Evolutionary conservation across 2,888 invertebrate genomes (phyloP).

Genomic region (Ectropis crepuscularia): DNA sequence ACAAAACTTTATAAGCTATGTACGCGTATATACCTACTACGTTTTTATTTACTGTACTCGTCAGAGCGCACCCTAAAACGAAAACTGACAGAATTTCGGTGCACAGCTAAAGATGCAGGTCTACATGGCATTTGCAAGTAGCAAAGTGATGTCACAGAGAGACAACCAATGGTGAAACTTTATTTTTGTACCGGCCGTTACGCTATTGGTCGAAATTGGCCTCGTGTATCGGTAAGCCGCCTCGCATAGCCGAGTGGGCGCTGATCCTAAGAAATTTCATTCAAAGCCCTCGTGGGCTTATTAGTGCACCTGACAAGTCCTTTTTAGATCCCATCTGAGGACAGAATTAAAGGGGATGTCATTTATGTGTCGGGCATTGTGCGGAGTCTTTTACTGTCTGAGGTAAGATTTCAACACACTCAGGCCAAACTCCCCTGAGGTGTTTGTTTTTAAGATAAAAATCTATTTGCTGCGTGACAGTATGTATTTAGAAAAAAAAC

Average conservation of each 20-base stretch:
- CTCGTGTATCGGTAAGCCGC: no score
- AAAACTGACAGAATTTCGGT: constrained; percentile 15
- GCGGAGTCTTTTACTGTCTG: constrained; percentile 43
- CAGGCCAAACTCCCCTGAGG: constrained; percentile 4
- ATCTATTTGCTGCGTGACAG: background rate
- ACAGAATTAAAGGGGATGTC: constrained; percentile 61
- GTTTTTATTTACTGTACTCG: background rate
- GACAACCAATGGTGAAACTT: no score
- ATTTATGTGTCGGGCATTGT: constrained; percentile 48
- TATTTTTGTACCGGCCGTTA: no score
- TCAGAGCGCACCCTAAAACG: constrained; percentile 8
- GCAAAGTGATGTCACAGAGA: no score
- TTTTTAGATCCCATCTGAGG: constrained; percentile 41
- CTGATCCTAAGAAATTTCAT: constrained; percentile 1
- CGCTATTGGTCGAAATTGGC: no score
- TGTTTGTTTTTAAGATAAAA: background rate
- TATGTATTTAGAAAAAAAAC: background rate
- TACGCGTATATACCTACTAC: no score
- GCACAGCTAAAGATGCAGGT: background rate
- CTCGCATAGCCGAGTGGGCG: no score
- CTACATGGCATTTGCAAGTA: no score
- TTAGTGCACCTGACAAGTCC: constrained; percentile 51
- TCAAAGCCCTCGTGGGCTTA: constrained; percentile 36
- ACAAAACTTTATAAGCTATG: no score
- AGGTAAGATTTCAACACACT: constrained; percentile 19